These are phyloP conservation scores for Emmelina monodactyla DNA, from an alignment of 2,888 invertebrate species.

Conservation along the genomic window DNA sequence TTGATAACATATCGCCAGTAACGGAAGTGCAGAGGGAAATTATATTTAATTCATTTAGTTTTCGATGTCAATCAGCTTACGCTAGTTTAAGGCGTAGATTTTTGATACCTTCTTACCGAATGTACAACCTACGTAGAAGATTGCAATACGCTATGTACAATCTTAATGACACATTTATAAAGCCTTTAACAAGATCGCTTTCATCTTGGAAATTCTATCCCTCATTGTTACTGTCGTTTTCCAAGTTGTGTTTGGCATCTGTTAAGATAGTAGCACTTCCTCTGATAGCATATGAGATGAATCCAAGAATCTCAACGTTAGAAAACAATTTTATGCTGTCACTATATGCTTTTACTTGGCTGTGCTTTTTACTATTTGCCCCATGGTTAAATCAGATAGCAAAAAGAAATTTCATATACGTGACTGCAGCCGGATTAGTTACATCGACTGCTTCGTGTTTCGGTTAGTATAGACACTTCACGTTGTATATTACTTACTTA, in stretches of 20 bases:
- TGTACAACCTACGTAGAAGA: slow-evolving; percentile 44
- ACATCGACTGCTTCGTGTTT: slow-evolving; percentile 42
- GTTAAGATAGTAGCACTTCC: slow-evolving; percentile 39
- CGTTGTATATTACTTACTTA: neutral
- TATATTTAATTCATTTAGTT: slow-evolving; percentile 50
- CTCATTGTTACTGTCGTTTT: slow-evolving; percentile 39
- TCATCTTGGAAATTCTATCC: slow-evolving; percentile 57
- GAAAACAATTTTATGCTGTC: slow-evolving; percentile 52
- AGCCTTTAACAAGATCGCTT: slow-evolving; percentile 49
- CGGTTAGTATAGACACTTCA: slow-evolving; percentile 28
- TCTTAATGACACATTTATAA: slow-evolving; percentile 50
- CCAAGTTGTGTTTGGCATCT: slow-evolving; percentile 40
- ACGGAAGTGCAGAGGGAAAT: slow-evolving; percentile 53
- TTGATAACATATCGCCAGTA: slow-evolving; percentile 47
- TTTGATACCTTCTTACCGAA: slow-evolving; percentile 50
- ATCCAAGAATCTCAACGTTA: slow-evolving; percentile 37
- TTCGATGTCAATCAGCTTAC: slow-evolving; percentile 46
- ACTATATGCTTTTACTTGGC: slow-evolving; percentile 53
- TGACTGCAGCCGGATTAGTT: slow-evolving; percentile 35
- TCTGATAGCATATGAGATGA: slow-evolving; percentile 39
- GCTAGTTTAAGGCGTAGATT: slow-evolving; percentile 40
- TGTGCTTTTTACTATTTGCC: slow-evolving; percentile 47
- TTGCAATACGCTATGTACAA: slow-evolving; percentile 37
- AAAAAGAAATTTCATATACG: slow-evolving; percentile 52
- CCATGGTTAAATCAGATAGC: slow-evolving; percentile 53